phyloP scores from a whole-genome alignment of 2,113 vertebrate genomes.

The Eulemur macaco region DNA sequence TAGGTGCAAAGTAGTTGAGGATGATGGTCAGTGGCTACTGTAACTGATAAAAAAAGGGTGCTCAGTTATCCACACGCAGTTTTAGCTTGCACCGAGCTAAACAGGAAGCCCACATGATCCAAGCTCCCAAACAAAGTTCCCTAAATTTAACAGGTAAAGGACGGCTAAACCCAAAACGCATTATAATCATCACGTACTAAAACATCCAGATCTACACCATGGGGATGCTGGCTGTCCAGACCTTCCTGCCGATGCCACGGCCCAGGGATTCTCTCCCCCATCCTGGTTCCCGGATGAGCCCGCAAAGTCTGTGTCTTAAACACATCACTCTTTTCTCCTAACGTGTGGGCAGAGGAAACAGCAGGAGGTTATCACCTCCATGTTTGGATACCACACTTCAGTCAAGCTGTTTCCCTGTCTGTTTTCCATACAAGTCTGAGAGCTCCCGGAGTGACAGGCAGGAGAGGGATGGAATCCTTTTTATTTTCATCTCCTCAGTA shows the following conservation, averaged over 20 bases:
- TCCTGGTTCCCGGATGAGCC: not conserved
- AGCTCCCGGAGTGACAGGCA: not conserved
- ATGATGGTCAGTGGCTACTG: not conserved
- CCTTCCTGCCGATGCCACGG: not conserved
- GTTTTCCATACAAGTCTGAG: not conserved
- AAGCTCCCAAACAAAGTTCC: not conserved
- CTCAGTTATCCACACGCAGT: not conserved
- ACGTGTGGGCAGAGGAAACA: not conserved
- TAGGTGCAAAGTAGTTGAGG: not conserved
- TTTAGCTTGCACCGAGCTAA: not conserved
- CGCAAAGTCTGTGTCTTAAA: not conserved
- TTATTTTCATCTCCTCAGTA: not conserved
- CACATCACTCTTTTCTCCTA: not conserved
- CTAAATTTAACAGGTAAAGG: not conserved
- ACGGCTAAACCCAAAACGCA: not conserved
- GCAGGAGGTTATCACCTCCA: too few species aligned
- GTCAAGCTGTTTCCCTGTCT: not conserved
- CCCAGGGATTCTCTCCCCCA: not conserved
- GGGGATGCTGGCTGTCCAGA: not conserved
- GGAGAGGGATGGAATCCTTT: not conserved
- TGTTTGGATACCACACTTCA: too few species aligned
- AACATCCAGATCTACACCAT: not conserved
- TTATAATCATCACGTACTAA: not conserved
- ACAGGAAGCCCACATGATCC: not conserved
- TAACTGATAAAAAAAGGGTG: not conserved